Percentiles rank a stretch among this genome's conserved stretches.
These are phyloP conservation scores for Aphidius gifuensis DNA, from an alignment of 1,140 invertebrate species.

Conservation along the genomic window DNA sequence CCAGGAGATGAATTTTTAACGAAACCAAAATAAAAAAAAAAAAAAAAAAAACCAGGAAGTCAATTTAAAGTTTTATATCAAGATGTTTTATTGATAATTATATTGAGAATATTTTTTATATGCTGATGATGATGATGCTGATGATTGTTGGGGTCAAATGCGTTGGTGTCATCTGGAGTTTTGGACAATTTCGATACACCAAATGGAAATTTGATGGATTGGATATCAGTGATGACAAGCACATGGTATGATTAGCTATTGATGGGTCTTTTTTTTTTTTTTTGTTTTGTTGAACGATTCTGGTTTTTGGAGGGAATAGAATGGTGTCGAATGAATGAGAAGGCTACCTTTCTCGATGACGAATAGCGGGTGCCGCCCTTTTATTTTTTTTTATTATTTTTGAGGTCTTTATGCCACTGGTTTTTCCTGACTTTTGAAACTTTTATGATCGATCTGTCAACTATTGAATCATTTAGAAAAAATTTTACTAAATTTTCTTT, in stretches of 20 bases:
- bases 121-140: background rate
- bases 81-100: background rate
- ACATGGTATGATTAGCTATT: too few relatives aligned
- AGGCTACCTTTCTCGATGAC: conserved; percentile 13
- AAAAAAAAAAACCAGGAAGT: background rate
- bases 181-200: too few relatives aligned
- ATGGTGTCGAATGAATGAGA: conserved; percentile 8
- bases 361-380: conserved; percentile 17
- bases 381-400: conserved; percentile 1
- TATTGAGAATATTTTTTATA: too few relatives aligned
- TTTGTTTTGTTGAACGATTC: background rate
- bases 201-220: too few relatives aligned
- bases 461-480: too few relatives aligned
- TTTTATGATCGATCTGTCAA: too few relatives aligned
- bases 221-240: too few relatives aligned
- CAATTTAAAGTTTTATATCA: background rate
- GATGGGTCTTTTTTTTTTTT: too few relatives aligned
- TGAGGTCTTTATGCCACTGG: conserved; percentile 25
- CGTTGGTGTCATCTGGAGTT: too few relatives aligned
- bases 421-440: background rate
- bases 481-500: too few relatives aligned
- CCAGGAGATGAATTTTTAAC: background rate
- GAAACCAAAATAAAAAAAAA: conserved; percentile 1
- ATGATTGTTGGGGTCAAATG: background rate
- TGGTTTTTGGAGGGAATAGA: background rate